Base-by-base conservation (phyloP, 2,888 invertebrate species). In the Macropis europaea region DNA sequence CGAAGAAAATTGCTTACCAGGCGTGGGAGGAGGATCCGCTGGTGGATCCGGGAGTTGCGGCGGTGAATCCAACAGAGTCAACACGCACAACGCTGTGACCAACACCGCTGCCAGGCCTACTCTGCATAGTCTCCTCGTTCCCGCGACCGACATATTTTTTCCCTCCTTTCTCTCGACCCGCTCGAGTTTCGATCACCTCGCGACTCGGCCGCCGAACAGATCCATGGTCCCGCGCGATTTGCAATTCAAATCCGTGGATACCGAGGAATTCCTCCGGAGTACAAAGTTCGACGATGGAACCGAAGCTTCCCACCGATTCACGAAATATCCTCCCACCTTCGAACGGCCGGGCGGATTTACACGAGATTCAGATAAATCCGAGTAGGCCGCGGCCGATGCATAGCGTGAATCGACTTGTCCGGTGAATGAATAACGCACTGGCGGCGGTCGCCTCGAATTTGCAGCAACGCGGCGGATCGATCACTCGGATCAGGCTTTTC, bases 11-110 rank as follows among this genome's bases (percentile, higher is more conserved):
- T 77, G 76, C 81, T 86, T 84, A 88, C 88, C 88, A 81, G 84
- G 83, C 67, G 86, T 88, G 76, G 88, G 86, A 77, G 86, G 84
- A 64, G 84, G 77, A 77, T 84, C 85, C 57, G 85, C 82, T 73
- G 86, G 81, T 45, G 84, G 83, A 82, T 88, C 88, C 82, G 87
- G 86, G 81, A 88, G 83, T 79, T 85, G 85, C 1, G 84, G 88
- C 74, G 87, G 88, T 79, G 87, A 85, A 79, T 88, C 88, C 48
- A 88, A 80, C 48, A 88, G 85, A 77, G 87, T 86, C 73, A 88
- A 84, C 77, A 86, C 84, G 82, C 87, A 88, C 75, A 88, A 82
- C 72, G 88, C 88, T 62, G 88, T 88, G 77, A 86, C 86, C 77
- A 88, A 73, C 72, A 87, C 84, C 66, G 84, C 88, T 70, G 84